phyloP scores from a whole-genome alignment of 2,888 invertebrate species.

The Smittia aterrima region DNA sequence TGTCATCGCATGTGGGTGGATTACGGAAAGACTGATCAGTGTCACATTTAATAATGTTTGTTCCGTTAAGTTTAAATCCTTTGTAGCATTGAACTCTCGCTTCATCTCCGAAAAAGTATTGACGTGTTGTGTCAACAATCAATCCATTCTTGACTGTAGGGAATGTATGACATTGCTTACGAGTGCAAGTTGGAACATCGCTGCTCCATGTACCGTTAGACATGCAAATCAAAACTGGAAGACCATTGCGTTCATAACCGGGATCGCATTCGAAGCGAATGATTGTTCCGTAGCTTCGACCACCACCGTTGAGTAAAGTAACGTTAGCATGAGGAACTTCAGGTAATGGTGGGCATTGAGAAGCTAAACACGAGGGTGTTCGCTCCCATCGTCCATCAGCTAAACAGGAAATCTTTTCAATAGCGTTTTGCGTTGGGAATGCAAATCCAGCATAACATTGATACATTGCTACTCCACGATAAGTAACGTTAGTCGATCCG shows the following conservation, averaged over 20 bases:
- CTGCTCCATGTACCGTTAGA: constrained; percentile 95
- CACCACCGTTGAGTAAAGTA: constrained; percentile 83
- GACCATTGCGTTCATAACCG: constrained; percentile 82
- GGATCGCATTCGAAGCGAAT: constrained; percentile 89
- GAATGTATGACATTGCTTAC: constrained; percentile 60
- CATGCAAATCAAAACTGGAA: constrained; percentile 90
- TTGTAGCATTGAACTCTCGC: constrained; percentile 88
- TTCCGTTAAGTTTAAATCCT: constrained; percentile 82
- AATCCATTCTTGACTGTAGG: constrained; percentile 86
- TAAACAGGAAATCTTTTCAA: constrained; percentile 84
- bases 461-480: constrained; percentile 88
- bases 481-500: constrained; percentile 93
- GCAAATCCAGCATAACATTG: constrained; percentile 96
- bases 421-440: constrained; percentile 82
- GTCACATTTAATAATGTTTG: constrained; percentile 80
- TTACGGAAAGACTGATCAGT: constrained; percentile 79
- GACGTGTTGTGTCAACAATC: constrained; percentile 71
- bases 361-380: constrained; percentile 87
- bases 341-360: constrained; percentile 82
- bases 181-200: constrained; percentile 80
- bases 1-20: constrained; percentile 85
- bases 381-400: constrained; percentile 91
- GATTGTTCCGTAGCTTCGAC: constrained; percentile 90
- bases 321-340: constrained; percentile 87
- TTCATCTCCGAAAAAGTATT: constrained; percentile 85